Conservation (phyloP, 2,888 invertebrate genomes). For the Prosapia bicincta region DNA sequence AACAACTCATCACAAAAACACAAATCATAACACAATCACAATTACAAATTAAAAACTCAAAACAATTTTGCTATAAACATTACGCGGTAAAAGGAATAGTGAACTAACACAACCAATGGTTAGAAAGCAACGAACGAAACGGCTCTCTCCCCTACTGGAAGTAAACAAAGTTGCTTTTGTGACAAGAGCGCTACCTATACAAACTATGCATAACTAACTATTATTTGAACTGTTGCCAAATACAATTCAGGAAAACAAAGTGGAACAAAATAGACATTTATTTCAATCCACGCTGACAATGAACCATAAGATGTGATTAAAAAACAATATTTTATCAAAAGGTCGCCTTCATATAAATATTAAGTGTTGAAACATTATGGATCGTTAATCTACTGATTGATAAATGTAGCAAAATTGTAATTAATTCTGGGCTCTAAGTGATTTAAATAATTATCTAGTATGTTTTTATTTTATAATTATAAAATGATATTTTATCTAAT, state of each 20-base stretch:
- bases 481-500: too few species aligned
- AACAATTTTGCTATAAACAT: background rate
- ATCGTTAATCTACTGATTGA: too few species aligned
- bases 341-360: background rate
- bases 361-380: background rate
- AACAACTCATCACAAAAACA: background rate
- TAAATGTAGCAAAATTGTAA: too few species aligned
- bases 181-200: background rate
- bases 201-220: background rate
- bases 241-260: background rate
- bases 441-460: too few species aligned
- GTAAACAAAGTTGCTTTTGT: background rate
- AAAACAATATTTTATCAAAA: background rate
- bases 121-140: background rate
- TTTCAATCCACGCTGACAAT: background rate
- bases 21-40: background rate
- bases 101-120: background rate
- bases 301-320: background rate
- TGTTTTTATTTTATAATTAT: too few species aligned
- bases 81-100: background rate
- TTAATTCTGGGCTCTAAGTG: too few species aligned
- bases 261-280: background rate
- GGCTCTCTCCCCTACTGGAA: background rate
- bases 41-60: background rate
- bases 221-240: background rate